Base-by-base conservation (phyloP, 2,113 vertebrate genomes). In the Morone saxatilis region DNA sequence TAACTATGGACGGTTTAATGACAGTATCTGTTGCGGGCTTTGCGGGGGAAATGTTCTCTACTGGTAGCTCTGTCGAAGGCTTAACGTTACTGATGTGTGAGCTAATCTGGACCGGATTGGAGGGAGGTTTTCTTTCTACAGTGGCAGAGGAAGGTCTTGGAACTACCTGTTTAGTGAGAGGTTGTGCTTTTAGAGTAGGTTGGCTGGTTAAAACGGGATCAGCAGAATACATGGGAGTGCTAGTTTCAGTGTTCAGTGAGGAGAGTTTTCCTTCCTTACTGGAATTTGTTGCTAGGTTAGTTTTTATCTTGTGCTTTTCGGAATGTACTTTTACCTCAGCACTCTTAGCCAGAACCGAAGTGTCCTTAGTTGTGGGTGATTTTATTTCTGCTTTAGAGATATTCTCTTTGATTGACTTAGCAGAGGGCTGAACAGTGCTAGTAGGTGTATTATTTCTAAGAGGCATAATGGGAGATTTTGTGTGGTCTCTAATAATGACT, bases 1-100 rank as follows among this genome's bases (percentile, higher is more conserved):
- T 87, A 79, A 80, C 82, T 88, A 91, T 38, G 82, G 87, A 69
- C 1, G 90, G 61, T 88, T 92, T 92, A 72, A 94, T 92, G 70
- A 81, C 87, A 90, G 79, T 87, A 84, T 91, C 90, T 91, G 84
- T 75, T 78, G 83, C 66, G 85, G 91, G 80, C 67, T 88, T 80
- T 91, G 84, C 45, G 48, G 81, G 78, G 51, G 75, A 84, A 76
- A 20, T 71, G 50, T 22, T 90, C 17, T 79, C 79, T 90, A 83
- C 20, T 12, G 47, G 71, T 85, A 43, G 68, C 57, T 84, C 86
- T 80, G 80, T 81, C 3, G 67, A 51, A 61, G 65, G 17, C 84
- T 87, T 79, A 82, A 48, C 66, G 62, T 85, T 78, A 75, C 16
- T 80, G 14, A 10, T 54, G 45, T 69, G 56, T 2, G 5, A 72